phyloP scores from a whole-genome alignment of 2,888 invertebrate species.

The Sepiola atlantica region DNA sequence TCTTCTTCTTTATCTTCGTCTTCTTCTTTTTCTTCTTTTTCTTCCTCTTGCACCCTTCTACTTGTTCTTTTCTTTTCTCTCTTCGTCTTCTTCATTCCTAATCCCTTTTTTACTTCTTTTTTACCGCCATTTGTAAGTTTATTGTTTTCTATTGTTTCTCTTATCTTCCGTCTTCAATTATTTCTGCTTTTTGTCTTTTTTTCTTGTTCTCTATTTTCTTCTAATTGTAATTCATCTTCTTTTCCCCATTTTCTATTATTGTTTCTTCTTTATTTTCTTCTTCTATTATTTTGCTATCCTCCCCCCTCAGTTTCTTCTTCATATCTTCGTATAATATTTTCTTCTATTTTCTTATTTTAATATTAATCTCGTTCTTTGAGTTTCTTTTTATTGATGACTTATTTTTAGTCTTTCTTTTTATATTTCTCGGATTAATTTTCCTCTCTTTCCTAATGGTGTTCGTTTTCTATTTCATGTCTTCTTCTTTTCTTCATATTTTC shows the following conservation, averaged over 20 bases:
- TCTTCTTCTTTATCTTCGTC: not conserved
- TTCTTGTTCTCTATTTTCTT: not conserved
- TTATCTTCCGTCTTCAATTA: not conserved
- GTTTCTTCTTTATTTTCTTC: not conserved
- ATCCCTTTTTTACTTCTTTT: not conserved
- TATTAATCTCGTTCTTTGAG: too few relatives aligned
- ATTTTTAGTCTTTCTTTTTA: too few relatives aligned
- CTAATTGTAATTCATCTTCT: not conserved
- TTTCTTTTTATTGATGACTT: too few relatives aligned
- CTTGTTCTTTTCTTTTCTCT: not conserved
- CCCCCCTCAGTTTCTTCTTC: not conserved
- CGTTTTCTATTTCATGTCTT: not conserved
- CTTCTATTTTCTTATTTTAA: too few relatives aligned
- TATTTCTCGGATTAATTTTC: too few relatives aligned
- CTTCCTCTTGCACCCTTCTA: not conserved
- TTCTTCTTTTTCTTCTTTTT: not conserved
- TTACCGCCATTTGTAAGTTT: not conserved
- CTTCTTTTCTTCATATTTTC: not conserved
- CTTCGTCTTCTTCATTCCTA: not conserved
- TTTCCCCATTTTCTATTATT: too few relatives aligned
- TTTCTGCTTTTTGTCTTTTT: not conserved
- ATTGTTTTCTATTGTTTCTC: not conserved
- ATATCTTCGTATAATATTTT: not conserved
- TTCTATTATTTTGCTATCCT: not conserved
- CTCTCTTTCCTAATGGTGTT: not conserved